Evolutionary conservation across 2,888 invertebrate genomes (phyloP).

Genomic region (Allophyes oxyacanthae): DNA sequence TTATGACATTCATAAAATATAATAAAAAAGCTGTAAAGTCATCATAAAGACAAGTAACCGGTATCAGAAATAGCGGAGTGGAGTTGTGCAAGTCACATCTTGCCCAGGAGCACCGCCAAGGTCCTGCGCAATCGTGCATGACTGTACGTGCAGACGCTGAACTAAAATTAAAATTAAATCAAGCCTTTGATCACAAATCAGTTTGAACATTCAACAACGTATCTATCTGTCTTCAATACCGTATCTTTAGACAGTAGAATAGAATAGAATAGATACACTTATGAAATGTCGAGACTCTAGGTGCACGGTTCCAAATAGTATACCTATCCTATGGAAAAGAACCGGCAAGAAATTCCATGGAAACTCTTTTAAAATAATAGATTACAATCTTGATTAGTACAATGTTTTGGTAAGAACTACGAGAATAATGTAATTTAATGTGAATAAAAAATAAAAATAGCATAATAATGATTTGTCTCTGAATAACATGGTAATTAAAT

Average conservation of each 20-base stretch:
- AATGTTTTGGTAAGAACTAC: too few species aligned
- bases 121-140: conserved; percentile 79
- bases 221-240: conserved; percentile 34
- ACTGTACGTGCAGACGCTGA: conserved; percentile 73
- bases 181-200: conserved; percentile 60
- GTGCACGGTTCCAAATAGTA: too few species aligned
- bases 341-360: too few species aligned
- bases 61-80: conserved; percentile 77
- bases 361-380: too few species aligned
- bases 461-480: too few species aligned
- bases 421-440: too few species aligned
- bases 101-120: conserved; percentile 81
- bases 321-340: too few species aligned
- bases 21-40: conserved; percentile 62
- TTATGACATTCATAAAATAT: conserved; percentile 57
- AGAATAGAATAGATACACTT: too few species aligned
- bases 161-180: conserved; percentile 70
- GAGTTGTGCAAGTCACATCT: conserved; percentile 86
- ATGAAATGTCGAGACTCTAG: too few species aligned
- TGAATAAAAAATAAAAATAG: too few species aligned
- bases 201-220: conserved; percentile 41
- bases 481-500: too few species aligned
- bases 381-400: too few species aligned
- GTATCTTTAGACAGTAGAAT: conserved; percentile 15
- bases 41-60: conserved; percentile 62